These are phyloP conservation scores for Emydoidea blandingii DNA, from an alignment of 2,797 vertebrate species.

Conservation along the genomic window DNA sequence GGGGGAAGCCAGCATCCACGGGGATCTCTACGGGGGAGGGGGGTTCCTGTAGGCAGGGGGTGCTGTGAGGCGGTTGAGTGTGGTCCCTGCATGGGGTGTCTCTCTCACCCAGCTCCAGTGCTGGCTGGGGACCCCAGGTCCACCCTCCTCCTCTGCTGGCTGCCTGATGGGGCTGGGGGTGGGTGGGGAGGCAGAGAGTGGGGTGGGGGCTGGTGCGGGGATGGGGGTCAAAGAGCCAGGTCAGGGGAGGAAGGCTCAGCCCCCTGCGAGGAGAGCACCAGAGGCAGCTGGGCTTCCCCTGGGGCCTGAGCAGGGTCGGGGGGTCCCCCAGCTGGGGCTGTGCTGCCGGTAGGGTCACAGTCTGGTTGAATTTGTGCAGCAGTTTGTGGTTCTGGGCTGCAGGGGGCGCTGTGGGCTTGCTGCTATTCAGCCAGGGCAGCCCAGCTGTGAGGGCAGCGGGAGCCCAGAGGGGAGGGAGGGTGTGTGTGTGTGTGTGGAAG, in stretches of 20 bases:
- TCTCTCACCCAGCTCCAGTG: background rate
- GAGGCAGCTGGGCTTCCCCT: no score
- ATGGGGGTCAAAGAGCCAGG: no score
- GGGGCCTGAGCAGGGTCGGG: no score
- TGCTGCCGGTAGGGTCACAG: no score
- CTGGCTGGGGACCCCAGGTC: no score
- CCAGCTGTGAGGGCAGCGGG: background rate
- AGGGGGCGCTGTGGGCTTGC: background rate
- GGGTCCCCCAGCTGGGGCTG: background rate
- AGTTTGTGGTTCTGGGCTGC: background rate
- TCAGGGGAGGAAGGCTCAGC: background rate
- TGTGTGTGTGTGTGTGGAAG: no score
- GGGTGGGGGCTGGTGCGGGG: background rate
- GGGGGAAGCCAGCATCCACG: background rate
- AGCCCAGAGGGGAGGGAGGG: accelerated
- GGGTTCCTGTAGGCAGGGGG: background rate
- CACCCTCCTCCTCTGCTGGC: background rate
- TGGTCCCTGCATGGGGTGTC: no score
- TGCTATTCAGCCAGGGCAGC: background rate
- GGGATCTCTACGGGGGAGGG: background rate
- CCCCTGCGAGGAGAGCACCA: background rate
- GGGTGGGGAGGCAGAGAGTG: background rate
- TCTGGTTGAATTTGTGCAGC: background rate
- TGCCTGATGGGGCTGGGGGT: background rate
- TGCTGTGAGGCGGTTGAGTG: background rate